Percentiles rank a stretch among this genome's conserved stretches.
Conservation (phyloP, 2,113 vertebrate genomes). For the Oreotragus oreotragus region DNA sequence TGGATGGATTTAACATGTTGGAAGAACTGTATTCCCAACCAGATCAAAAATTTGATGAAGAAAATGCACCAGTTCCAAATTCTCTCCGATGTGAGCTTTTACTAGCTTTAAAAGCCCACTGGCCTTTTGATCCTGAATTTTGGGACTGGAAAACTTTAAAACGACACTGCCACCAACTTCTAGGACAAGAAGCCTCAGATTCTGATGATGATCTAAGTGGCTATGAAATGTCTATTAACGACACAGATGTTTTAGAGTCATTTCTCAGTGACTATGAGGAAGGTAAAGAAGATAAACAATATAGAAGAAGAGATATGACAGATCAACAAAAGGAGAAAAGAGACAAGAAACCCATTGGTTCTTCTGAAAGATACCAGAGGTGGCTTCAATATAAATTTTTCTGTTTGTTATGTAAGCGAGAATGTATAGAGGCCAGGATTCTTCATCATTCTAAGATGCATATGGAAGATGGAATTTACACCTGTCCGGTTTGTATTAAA, state of each 20-base stretch:
- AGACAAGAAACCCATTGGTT: slow-evolving; percentile 81
- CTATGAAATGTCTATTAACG: slow-evolving; percentile 79
- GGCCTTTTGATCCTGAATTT: slow-evolving; percentile 98
- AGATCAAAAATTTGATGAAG: slow-evolving; percentile 95
- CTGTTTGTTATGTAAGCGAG: slow-evolving; percentile 93
- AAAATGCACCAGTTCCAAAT: slow-evolving; percentile 92
- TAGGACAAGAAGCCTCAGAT: slow-evolving; percentile 88
- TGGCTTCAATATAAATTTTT: slow-evolving; percentile 91
- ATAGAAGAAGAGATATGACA: slow-evolving; percentile 65
- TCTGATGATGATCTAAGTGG: slow-evolving; percentile 86
- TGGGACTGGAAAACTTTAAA: slow-evolving; percentile 99
- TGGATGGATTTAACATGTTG: slow-evolving; percentile 87
- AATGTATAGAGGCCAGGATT: slow-evolving; percentile 89
- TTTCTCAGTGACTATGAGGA: slow-evolving; percentile 82
- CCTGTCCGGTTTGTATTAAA: slow-evolving; percentile 92
- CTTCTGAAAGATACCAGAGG: slow-evolving; percentile 85
- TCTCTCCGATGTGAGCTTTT: slow-evolving; percentile 96
- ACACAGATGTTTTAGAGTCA: slow-evolving; percentile 81
- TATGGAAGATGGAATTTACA: slow-evolving; percentile 86
- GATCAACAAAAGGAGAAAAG: slow-evolving; percentile 81
- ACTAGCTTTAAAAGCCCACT: slow-evolving; percentile 94
- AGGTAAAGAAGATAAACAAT: slow-evolving; percentile 77
- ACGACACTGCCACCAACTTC: slow-evolving; percentile 88
- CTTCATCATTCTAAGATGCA: slow-evolving; percentile 96
- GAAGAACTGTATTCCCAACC: slow-evolving; percentile 93